Conservation (phyloP, 2,113 vertebrate species). For the Rhegmatorhina hoffmannsi region DNA sequence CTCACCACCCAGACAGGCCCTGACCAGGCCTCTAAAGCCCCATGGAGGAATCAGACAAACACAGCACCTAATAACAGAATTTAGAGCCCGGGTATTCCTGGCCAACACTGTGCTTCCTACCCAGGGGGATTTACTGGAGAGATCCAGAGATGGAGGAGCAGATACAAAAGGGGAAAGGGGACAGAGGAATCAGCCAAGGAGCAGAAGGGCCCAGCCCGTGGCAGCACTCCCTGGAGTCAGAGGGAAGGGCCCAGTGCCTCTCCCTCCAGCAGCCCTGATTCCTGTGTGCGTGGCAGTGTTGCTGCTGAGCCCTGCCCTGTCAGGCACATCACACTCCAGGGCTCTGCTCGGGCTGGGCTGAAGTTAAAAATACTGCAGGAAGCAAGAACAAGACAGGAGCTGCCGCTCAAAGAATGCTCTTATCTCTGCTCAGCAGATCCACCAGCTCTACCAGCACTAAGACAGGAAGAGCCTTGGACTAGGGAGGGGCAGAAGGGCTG, state of each 20-base stretch:
- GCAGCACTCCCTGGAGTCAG: neutral
- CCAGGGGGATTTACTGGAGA: neutral
- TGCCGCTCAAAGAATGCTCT: neutral
- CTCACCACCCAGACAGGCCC: neutral
- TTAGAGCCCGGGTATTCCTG: neutral
- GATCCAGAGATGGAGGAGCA: neutral
- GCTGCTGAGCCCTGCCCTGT: neutral
- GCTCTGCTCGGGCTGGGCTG: neutral
- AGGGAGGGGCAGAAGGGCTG: neutral
- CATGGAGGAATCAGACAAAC: neutral
- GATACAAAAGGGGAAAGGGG: neutral
- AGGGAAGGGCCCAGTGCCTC: neutral
- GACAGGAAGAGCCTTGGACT: neutral
- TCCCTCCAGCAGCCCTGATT: neutral
- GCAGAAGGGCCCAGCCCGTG: slow-evolving; percentile 11
- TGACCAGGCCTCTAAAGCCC: neutral
- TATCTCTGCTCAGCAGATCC: slow-evolving; percentile 57
- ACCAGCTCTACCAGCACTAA: neutral
- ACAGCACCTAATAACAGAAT: neutral
- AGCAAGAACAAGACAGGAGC: neutral
- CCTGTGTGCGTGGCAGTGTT: neutral
- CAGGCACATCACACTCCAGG: neutral
- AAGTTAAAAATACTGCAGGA: slow-evolving; percentile 46
- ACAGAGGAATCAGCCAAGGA: neutral
- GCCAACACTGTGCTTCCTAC: neutral